Evolutionary conservation across 2,888 invertebrate species (phyloP).

Genomic region (Atherix ibis): DNA sequence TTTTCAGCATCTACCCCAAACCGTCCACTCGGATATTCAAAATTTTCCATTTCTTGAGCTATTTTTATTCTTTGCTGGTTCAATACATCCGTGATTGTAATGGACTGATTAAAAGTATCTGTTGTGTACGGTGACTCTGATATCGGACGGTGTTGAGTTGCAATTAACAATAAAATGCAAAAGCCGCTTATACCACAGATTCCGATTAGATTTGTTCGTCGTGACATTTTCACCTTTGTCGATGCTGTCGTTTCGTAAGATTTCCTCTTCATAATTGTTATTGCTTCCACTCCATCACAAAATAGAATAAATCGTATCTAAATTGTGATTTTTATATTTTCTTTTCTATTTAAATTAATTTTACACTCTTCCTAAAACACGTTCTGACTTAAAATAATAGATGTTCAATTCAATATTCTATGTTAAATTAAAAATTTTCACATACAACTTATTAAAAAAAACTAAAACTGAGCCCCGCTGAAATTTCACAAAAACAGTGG

Average conservation of each 20-base stretch:
- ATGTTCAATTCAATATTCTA: no score
- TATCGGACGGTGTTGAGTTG: slow-evolving; percentile 29
- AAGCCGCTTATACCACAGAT: slow-evolving; percentile 31
- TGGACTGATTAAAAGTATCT: slow-evolving; percentile 24
- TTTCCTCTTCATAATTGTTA: no score
- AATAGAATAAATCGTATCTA: no score
- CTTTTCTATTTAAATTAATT: no score
- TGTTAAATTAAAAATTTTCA: no score
- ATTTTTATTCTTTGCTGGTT: slow-evolving; percentile 39
- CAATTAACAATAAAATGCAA: slow-evolving; percentile 31
- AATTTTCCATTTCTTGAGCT: slow-evolving; percentile 41
- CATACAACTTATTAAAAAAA: no score
- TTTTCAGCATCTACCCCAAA: slow-evolving; percentile 38
- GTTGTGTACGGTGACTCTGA: slow-evolving; percentile 14
- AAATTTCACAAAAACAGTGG: no score
- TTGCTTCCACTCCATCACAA: no score
- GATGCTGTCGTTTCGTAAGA: not conserved
- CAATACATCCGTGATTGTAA: slow-evolving; percentile 41
- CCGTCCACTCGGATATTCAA: slow-evolving; percentile 41
- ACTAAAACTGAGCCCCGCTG: no score
- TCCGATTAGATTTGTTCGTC: slow-evolving; percentile 31
- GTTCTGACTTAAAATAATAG: no score
- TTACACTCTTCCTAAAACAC: no score
- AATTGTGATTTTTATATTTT: no score
- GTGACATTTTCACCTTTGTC: slow-evolving; percentile 22